Base-by-base conservation (phyloP, 1,140 invertebrate genomes). In the Zaprionus vittiger region DNA sequence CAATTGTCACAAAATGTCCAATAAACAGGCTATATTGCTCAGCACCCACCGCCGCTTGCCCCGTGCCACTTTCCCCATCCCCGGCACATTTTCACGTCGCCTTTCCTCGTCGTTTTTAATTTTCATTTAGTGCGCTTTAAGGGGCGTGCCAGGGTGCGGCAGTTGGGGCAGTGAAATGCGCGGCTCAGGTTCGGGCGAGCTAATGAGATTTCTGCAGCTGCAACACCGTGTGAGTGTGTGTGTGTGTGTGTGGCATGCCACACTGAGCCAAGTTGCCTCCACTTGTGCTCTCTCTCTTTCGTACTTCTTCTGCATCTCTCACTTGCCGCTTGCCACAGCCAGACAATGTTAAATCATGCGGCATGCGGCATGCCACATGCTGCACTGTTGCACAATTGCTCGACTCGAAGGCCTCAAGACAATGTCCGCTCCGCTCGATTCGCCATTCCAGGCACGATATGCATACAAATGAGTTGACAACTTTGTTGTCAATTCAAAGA, bases 1-100 rank as follows among this genome's bases (percentile, higher is more conserved):
- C 81, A 83, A 83, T 83, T 77, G 81, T 84, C 78, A 56, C 82
- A 69, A 78, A 83, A 84, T 84, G 82, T 83, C 68, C 81, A 86
- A 86, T 87, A 87, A 87, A 87, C 68, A 73, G 83, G 52, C 34
- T 59, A 61, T 57, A 44, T 66, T 24, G 47, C 55, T 20, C n/a
- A 2, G 22, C 28, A 41, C 47, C 22, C 24, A 12, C 6, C 3
- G 2, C 31, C 34, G 6, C 20, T 7, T 38, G 11, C 38, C 37
- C 20, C n/a, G 17, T n/a, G 37, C 17, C 26, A 11, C 31, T 34
- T 34, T 3, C 17, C 20, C 28, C 24, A 28, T 28, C 15, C 49
- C 22, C 37, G 41, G 20, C 17, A 24, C 70, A 73, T 34, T 57
- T 56, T n/a, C 64, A 41, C 41, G 41, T 17, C 34, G 31, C 28